phyloP scores from a whole-genome alignment of 2,888 invertebrate species.

The Cabera pusaria region DNA sequence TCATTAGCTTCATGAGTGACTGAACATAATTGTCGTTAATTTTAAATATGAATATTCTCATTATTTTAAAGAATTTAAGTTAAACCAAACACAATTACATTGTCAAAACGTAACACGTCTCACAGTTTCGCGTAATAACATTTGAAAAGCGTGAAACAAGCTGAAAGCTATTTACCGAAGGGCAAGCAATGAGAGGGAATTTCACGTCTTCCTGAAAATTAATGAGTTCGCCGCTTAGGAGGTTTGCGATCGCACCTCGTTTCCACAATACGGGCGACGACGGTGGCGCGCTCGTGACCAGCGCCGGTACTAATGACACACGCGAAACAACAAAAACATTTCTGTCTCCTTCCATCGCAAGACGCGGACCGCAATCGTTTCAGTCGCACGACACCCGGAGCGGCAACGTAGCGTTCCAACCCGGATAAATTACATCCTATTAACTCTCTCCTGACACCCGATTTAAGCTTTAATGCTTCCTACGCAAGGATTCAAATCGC shows the following conservation, averaged over 20 bases:
- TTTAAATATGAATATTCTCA: too few relatives aligned
- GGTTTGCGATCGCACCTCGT: slow-evolving; percentile 70
- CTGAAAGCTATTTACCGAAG: slow-evolving; percentile 65
- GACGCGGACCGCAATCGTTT: slow-evolving; percentile 41
- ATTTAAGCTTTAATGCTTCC: slow-evolving; percentile 76
- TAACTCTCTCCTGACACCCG: slow-evolving; percentile 75
- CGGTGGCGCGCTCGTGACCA: slow-evolving; percentile 61
- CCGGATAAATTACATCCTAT: slow-evolving; percentile 83
- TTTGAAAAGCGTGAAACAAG: slow-evolving; percentile 52
- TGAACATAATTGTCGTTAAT: too few relatives aligned
- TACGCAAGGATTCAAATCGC: slow-evolving; percentile 78
- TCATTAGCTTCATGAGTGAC: too few relatives aligned
- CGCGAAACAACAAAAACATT: slow-evolving; percentile 64
- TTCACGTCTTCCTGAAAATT: slow-evolving; percentile 79
- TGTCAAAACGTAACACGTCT: slow-evolving; percentile 20
- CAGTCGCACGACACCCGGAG: slow-evolving; percentile 66
- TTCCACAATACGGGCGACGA: slow-evolving; percentile 58
- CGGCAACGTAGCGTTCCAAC: slow-evolving; percentile 76
- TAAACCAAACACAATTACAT: slow-evolving; percentile 18
- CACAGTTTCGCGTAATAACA: slow-evolving; percentile 20
- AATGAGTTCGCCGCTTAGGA: slow-evolving; percentile 77
- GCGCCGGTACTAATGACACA: slow-evolving; percentile 64
- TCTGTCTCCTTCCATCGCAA: slow-evolving; percentile 49
- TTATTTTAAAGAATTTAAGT: not conserved
- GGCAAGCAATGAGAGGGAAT: slow-evolving; percentile 65